Evolutionary conservation across 2,113 vertebrate species (phyloP).

Genomic region (Albula goreensis): DNA sequence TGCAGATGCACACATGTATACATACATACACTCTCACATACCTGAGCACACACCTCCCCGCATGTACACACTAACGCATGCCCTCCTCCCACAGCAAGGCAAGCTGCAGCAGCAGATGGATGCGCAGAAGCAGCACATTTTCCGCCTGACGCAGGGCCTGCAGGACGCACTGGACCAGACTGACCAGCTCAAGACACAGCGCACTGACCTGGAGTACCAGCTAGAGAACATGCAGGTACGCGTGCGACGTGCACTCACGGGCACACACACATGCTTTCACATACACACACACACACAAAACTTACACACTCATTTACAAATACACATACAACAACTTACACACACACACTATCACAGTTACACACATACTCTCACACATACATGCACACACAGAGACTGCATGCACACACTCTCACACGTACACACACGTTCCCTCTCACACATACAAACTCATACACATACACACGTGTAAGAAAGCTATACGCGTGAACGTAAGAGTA

Average conservation of each 20-base stretch:
- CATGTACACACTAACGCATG: background rate
- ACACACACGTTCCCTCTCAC: no score
- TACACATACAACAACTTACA: background rate
- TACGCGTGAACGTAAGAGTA: background rate
- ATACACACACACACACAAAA: background rate
- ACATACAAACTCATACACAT: no score
- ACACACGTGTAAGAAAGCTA: no score
- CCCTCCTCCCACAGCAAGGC: constrained; percentile 77
- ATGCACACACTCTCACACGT: no score
- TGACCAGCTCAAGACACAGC: constrained; percentile 94
- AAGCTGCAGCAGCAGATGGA: constrained; percentile 99
- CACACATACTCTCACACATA: background rate
- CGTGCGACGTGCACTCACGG: background rate
- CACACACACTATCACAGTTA: background rate
- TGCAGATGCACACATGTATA: background rate
- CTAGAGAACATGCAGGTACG: constrained; percentile 96
- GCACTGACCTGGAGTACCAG: constrained; percentile 95
- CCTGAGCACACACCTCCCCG: constrained; percentile 9
- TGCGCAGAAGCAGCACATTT: constrained; percentile 96
- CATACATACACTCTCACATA: background rate
- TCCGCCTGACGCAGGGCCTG: constrained; percentile 93
- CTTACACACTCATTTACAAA: background rate
- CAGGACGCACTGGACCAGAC: constrained; percentile 96
- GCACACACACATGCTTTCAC: constrained; percentile 5
- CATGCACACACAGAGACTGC: background rate